These are phyloP conservation scores for Megaceryle alcyon DNA, from an alignment of 2,797 vertebrate genomes.

Conservation along the genomic window DNA sequence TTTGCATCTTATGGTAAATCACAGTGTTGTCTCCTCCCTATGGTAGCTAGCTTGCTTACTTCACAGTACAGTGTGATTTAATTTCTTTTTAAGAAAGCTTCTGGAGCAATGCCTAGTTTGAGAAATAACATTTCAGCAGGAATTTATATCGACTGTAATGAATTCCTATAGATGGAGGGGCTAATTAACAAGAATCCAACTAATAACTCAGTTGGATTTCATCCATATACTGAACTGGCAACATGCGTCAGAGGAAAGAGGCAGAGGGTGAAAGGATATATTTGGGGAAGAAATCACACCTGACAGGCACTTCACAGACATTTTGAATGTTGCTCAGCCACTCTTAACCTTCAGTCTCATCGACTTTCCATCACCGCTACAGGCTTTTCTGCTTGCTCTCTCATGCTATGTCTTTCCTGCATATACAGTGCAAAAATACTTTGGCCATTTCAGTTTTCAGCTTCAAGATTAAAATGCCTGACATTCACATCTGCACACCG, in stretches of 20 bases:
- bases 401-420: not conserved
- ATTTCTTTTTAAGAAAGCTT: not conserved
- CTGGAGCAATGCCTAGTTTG: not conserved
- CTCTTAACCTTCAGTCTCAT: not conserved
- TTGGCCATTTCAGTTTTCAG: not conserved
- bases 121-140: not conserved
- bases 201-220: constrained; percentile 10
- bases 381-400: not conserved
- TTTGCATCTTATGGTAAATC: not conserved
- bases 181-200: constrained; percentile 29
- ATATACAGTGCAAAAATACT: not conserved
- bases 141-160: not conserved
- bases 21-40: not conserved
- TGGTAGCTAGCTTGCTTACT: not conserved
- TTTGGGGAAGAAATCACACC: not conserved
- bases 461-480: not conserved
- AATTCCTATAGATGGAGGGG: not conserved
- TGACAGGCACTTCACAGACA: not conserved
- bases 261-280: not conserved
- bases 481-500: not conserved
- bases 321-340: not conserved
- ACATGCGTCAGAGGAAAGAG: not conserved
- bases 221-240: constrained; percentile 19
- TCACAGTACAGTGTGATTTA: not conserved
- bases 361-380: not conserved